Evolutionary conservation across 2,888 invertebrate genomes (phyloP).

Genomic region (Deladenus siricidicola): DNA sequence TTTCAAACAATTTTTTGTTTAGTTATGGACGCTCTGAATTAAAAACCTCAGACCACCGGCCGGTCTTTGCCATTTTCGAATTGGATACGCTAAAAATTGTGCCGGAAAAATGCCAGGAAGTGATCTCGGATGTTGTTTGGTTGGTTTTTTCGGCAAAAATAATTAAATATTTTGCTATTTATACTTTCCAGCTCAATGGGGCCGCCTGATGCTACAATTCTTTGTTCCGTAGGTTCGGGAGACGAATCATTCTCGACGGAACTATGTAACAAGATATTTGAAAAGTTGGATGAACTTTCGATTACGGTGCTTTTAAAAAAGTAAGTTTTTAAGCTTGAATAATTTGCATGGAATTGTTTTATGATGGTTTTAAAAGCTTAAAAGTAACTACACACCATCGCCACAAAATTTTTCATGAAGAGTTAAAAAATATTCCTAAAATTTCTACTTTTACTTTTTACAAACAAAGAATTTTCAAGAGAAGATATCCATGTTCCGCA

Average conservation of each 20-base stretch:
- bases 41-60: slow-evolving; percentile 62
- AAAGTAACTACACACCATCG: too few species aligned
- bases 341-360: too few species aligned
- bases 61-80: slow-evolving; percentile 83
- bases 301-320: slow-evolving; percentile 43
- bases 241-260: slow-evolving; percentile 34
- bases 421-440: too few species aligned
- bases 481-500: too few species aligned
- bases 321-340: slow-evolving; percentile 25
- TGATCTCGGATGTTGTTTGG: slow-evolving; percentile 64
- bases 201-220: slow-evolving; percentile 86
- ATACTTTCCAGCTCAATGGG: slow-evolving; percentile 62
- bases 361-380: too few species aligned
- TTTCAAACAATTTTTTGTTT: slow-evolving; percentile 53
- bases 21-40: slow-evolving; percentile 87
- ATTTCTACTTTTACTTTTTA: too few species aligned
- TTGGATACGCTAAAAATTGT: slow-evolving; percentile 76
- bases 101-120: slow-evolving; percentile 67
- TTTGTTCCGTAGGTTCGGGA: slow-evolving; percentile 60
- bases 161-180: slow-evolving; percentile 62
- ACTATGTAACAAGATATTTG: slow-evolving; percentile 35
- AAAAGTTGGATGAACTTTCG: slow-evolving; percentile 43
- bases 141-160: slow-evolving; percentile 12
- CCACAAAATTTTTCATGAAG: too few species aligned
- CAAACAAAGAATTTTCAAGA: too few species aligned